Conservation (phyloP, 1,140 invertebrate genomes). For the Aphis gossypii region DNA sequence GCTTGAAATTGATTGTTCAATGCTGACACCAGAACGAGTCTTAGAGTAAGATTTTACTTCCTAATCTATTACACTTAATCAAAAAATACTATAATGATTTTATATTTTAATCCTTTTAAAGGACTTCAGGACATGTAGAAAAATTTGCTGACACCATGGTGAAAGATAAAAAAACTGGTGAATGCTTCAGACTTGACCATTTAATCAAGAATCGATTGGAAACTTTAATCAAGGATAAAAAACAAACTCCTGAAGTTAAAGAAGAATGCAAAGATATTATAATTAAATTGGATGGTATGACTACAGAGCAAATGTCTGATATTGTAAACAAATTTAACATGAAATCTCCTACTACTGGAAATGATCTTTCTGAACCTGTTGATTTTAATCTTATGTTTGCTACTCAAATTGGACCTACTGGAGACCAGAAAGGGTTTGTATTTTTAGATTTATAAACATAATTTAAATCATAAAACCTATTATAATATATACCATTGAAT, state of each 20-base stretch:
- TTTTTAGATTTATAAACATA: neutral
- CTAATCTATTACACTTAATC: neutral
- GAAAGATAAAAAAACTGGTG: conserved; percentile 93
- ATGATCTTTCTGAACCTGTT: conserved; percentile 92
- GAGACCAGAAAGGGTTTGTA: conserved; percentile 82
- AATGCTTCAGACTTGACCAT: conserved; percentile 97
- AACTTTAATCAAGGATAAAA: conserved; percentile 87
- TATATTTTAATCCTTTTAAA: conserved; percentile 64
- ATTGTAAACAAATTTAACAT: conserved; percentile 88
- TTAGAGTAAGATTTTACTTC: conserved; percentile 73
- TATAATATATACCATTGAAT: conserved; percentile 59
- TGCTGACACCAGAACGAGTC: conserved; percentile 95
- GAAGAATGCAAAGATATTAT: conserved; percentile 82
- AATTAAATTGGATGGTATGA: conserved; percentile 86
- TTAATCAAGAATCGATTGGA: conserved; percentile 97
- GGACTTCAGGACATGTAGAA: conserved; percentile 97
- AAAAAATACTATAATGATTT: neutral
- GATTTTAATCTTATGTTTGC: conserved; percentile 99
- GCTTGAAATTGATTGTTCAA: conserved; percentile 98
- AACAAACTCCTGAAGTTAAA: conserved; percentile 74
- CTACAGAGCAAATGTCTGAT: conserved; percentile 85
- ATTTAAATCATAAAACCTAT: neutral
- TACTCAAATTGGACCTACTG: conserved; percentile 96
- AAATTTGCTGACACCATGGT: conserved; percentile 99
- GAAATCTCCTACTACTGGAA: conserved; percentile 93